A percentile compares a stretch with the other conserved stretches of the same genome.
Evolutionary conservation across 2,888 invertebrate genomes (phyloP).

Genomic region (Ormyrus rosae): DNA sequence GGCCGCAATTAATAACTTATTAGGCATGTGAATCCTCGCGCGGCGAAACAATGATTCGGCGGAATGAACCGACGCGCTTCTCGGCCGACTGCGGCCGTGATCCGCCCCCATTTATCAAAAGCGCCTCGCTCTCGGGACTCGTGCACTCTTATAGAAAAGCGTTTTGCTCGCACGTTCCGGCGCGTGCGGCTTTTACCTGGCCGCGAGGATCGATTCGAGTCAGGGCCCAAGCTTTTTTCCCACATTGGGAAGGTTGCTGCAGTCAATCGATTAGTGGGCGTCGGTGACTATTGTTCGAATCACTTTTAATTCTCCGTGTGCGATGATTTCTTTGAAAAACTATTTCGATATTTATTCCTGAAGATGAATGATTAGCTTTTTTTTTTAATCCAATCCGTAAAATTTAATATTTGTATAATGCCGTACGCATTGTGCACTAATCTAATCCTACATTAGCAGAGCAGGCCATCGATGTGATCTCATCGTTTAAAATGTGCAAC

Average conservation of each 20-base stretch:
- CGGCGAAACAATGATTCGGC: conserved; percentile 25
- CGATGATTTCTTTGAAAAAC: too few relatives aligned
- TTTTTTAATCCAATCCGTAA: too few relatives aligned
- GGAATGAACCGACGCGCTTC: too few relatives aligned
- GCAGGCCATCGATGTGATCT: not conserved
- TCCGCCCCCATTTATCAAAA: conserved; percentile 46
- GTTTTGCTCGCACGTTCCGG: conserved; percentile 19
- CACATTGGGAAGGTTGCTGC: not conserved
- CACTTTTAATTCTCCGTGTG: too few relatives aligned
- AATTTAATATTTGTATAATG: too few relatives aligned
- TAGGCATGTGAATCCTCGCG: conserved; percentile 30
- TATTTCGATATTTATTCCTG: too few relatives aligned
- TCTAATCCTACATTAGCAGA: too few relatives aligned
- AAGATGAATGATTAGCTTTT: too few relatives aligned
- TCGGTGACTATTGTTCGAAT: too few relatives aligned
- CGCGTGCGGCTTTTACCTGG: conserved; percentile 42
- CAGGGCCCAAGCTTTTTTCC: conserved; percentile 13
- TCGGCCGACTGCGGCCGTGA: not conserved
- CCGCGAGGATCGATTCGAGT: conserved; percentile 36
- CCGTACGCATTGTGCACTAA: too few relatives aligned
- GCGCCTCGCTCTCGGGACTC: conserved; percentile 17
- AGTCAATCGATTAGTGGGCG: conserved; percentile 1
- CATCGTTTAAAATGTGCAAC: not conserved
- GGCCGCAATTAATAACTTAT: conserved; percentile 40
- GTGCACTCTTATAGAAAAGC: too few relatives aligned